Evolutionary conservation across 2,888 invertebrate genomes (phyloP).

Genomic region (Folsomia manolachei): DNA sequence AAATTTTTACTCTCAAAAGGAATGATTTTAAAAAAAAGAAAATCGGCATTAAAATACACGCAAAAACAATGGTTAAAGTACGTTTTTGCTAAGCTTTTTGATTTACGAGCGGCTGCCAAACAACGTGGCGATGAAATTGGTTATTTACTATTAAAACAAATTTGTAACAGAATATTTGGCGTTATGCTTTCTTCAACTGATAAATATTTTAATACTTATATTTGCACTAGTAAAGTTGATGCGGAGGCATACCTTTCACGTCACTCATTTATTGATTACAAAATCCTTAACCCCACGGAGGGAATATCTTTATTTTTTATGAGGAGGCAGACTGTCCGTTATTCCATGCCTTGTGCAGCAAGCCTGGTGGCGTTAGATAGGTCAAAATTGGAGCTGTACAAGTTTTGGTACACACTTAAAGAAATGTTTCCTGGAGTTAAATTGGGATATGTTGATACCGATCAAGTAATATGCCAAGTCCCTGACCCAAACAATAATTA

Average conservation of each 20-base stretch:
- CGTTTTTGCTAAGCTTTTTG: not conserved
- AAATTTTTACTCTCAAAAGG: not conserved
- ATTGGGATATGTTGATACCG: not conserved
- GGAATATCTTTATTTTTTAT: not conserved
- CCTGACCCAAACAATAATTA: slow-evolving; percentile 1
- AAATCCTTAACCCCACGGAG: not conserved
- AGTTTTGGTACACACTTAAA: not conserved
- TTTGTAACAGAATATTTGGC: not conserved
- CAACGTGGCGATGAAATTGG: not conserved
- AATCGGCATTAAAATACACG: not conserved
- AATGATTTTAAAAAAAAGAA: not conserved
- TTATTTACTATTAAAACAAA: not conserved
- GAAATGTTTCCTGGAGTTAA: not conserved
- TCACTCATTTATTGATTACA: not conserved
- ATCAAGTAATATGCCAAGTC: not conserved
- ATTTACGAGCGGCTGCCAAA: not conserved
- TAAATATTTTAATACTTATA: not conserved
- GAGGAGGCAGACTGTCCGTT: not conserved
- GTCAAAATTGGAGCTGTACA: not conserved
- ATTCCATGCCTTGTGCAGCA: not conserved
- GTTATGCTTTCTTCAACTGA: not conserved
- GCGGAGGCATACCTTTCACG: not conserved
- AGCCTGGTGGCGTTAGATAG: not conserved
- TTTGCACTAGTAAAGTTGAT: not conserved
- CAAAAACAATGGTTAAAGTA: not conserved